phyloP scores from a whole-genome alignment of 2,888 invertebrate genomes.

The Hirudinaria manillensis region DNA sequence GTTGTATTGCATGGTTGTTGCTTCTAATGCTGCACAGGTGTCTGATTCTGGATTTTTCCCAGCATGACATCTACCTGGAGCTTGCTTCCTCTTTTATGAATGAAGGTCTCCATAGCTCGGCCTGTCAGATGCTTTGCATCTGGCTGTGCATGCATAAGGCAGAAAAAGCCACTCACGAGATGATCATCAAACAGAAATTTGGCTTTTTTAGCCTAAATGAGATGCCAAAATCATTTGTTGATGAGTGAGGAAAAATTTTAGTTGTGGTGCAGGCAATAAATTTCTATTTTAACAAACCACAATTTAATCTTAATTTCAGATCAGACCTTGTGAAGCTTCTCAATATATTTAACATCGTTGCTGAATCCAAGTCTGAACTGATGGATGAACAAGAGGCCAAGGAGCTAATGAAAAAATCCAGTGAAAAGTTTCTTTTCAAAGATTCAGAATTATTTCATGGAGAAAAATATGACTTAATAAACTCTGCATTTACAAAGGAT shows the following conservation, averaged over 20 bases:
- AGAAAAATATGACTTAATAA: not conserved
- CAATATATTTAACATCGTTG: no score
- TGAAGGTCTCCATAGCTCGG: not conserved
- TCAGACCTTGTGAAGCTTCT: no score
- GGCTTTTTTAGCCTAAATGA: not conserved
- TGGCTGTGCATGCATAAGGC: not conserved
- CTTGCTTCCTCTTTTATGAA: not conserved
- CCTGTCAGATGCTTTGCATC: not conserved
- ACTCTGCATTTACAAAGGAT: not conserved
- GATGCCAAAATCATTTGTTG: not conserved
- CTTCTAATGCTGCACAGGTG: not conserved
- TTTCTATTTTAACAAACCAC: no score
- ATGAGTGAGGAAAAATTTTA: not conserved
- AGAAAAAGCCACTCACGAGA: not conserved
- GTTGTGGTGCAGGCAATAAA: not conserved
- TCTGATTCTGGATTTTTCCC: not conserved
- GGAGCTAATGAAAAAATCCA: no score
- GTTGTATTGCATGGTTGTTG: not conserved
- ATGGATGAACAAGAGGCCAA: no score
- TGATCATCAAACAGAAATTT: conserved; percentile 1
- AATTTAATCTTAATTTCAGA: no score
- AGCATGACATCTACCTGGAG: not conserved
- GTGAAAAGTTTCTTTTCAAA: no score
- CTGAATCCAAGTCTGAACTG: no score
- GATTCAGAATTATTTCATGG: no score